These are phyloP conservation scores for Lasioglossum pauxillum DNA, from an alignment of 2,888 invertebrate species.

Conservation along the genomic window DNA sequence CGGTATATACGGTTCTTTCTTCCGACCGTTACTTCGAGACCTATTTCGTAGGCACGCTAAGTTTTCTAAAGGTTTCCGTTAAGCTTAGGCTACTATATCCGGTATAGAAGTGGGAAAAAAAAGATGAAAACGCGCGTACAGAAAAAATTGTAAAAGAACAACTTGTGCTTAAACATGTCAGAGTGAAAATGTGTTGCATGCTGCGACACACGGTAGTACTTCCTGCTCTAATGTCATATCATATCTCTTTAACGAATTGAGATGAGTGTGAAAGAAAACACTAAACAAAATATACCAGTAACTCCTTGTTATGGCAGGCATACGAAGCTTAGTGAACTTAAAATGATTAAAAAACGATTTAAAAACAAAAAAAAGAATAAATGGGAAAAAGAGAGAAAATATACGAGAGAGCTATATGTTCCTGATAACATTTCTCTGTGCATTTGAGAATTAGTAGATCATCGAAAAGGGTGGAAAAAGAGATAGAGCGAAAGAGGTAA, in stretches of 20 bases:
- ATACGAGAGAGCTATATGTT: conserved; percentile 73
- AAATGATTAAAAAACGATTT: neutral
- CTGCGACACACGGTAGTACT: conserved; percentile 74
- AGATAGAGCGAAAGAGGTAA: conserved; percentile 3
- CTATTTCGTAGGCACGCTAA: conserved; percentile 58
- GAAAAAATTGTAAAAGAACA: conserved; percentile 19
- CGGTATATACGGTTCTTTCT: conserved; percentile 37
- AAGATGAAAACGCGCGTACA: neutral
- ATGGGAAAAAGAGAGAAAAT: neutral
- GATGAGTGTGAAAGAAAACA: conserved; percentile 32
- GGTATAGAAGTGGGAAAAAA: conserved; percentile 23
- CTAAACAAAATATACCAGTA: conserved; percentile 33
- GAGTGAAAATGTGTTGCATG: conserved; percentile 65
- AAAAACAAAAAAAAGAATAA: neutral
- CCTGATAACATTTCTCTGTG: conserved; percentile 73
- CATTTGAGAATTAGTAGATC: conserved; percentile 71
- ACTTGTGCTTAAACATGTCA: conserved; percentile 50
- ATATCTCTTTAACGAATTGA: conserved; percentile 63
- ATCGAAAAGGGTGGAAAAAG: neutral
- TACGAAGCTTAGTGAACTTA: conserved; percentile 68
- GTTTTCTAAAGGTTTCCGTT: conserved; percentile 57
- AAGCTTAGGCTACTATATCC: conserved; percentile 47
- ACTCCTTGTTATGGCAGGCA: conserved; percentile 69
- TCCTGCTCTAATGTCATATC: conserved; percentile 75
- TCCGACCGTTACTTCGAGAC: conserved; percentile 56